Evolutionary conservation across 2,888 invertebrate genomes (phyloP).

Genomic region (Pachydiplax longipennis): DNA sequence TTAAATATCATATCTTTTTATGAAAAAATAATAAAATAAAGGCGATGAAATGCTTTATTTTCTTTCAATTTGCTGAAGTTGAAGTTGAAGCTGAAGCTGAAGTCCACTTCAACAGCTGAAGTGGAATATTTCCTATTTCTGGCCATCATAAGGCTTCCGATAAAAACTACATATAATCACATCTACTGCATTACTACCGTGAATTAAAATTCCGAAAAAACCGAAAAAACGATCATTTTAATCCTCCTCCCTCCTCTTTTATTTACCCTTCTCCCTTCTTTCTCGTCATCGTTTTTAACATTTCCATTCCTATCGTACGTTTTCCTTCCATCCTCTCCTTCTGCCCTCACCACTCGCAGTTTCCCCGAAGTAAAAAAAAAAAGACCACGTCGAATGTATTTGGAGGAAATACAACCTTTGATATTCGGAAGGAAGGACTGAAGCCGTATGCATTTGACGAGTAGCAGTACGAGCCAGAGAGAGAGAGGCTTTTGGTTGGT

Average conservation of each 20-base stretch:
- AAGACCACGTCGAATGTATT: neutral
- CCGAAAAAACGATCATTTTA: too few species aligned
- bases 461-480: neutral
- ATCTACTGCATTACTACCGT: too few species aligned
- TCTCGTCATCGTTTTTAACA: neutral
- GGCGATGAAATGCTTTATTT: too few species aligned
- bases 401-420: conserved; percentile 15
- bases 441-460: conserved; percentile 24
- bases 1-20: too few species aligned
- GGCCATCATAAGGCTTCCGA: too few species aligned
- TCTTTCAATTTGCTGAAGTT: too few species aligned
- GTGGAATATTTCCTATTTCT: too few species aligned
- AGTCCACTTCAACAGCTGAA: too few species aligned
- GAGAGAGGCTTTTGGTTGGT: neutral
- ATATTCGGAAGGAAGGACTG: conserved; percentile 5
- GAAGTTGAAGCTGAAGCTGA: too few species aligned
- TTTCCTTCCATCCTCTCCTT: neutral
- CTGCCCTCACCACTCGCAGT: neutral
- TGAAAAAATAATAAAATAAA: too few species aligned
- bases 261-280: neutral
- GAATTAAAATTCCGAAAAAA: too few species aligned
- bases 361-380: neutral
- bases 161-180: too few species aligned
- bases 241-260: neutral
- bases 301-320: neutral